Evolutionary conservation across 2,888 invertebrate species (phyloP).

Genomic region (Drosophila nigricruria): DNA sequence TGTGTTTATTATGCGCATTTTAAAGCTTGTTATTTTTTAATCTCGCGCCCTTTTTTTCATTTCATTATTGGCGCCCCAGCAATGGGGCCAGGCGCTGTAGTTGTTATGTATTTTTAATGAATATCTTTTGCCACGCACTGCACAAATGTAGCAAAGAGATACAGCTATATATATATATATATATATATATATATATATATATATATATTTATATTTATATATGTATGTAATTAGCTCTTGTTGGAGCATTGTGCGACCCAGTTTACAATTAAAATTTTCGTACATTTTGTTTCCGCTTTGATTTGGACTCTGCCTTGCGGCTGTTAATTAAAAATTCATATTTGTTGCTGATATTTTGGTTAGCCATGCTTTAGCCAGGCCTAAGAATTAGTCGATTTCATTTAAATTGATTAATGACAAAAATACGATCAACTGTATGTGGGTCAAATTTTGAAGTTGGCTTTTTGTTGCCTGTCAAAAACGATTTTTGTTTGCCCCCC

Average conservation of each 20-base stretch:
- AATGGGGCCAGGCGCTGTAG: conserved; percentile 11
- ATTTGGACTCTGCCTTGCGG: conserved; percentile 15
- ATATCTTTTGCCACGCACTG: conserved; percentile 59
- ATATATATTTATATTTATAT: too few relatives aligned
- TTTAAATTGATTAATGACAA: conserved; percentile 45
- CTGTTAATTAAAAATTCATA: conserved; percentile 71
- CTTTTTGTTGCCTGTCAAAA: conserved; percentile 41
- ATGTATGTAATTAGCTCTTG: conserved; percentile 40
- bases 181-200: conserved; percentile 24
- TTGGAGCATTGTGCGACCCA: conserved; percentile 56
- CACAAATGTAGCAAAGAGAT: conserved; percentile 30
- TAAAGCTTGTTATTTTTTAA: conserved; percentile 75
- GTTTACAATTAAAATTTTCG: conserved; percentile 63
- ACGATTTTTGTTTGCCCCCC: conserved; percentile 19
- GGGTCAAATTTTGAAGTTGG: conserved; percentile 40
- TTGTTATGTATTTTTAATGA: conserved; percentile 71
- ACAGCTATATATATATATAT: conserved; percentile 25
- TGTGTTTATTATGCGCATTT: conserved; percentile 71
- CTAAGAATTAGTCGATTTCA: conserved; percentile 38
- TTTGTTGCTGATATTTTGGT: conserved; percentile 48
- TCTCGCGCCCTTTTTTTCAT: conserved; percentile 65
- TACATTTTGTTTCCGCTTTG: conserved; percentile 50
- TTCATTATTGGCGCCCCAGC: conserved; percentile 24
- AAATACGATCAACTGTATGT: conserved; percentile 37
- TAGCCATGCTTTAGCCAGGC: conserved; percentile 50